Base-by-base conservation (phyloP, 2,113 vertebrate genomes). In the Halcyon senegalensis region DNA sequence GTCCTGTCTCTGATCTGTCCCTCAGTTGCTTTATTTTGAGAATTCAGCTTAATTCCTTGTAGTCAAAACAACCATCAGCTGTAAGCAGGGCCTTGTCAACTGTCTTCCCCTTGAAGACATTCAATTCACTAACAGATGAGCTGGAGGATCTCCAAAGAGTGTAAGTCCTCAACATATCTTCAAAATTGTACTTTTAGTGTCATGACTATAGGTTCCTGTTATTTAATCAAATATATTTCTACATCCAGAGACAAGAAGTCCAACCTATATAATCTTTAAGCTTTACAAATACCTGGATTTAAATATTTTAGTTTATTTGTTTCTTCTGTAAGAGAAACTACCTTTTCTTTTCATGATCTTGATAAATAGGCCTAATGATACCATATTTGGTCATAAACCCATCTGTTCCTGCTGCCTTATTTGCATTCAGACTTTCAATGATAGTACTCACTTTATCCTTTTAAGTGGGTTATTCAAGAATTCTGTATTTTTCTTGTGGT, bases 131-230 rank as follows among this genome's bases (percentile, higher is more conserved):
- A 27, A 30, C 25, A 89, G 63, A 66, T 0, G 2, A 83, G 18
- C 63, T 76, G 13, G 24, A 73, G 31, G 25, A 75, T 10, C 28
- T 81, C 50, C 50, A 55, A 0, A 31, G 33, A 55, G 8, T 10
- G 1, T 15, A 63, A 70, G 18, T 62, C 44, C 28, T 84, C 0
- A 5, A 28, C 0, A 0, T 73, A 28, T 30, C 21, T 83, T 92
- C 85, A 73, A 44, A 76, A 53, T 31, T 27, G 11, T 41, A n/a
- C 10, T 31, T 41, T 9, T 46, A 44, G 59, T 79, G 30, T 17
- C 33, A 15, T 16, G 31, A 28, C 17, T 70, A 0, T 23, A 63
- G 37, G 9, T 41, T 58, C 11, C 72, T 68, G 5, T 25, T 73
- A 3, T 64, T 68, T 68, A 37, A 50, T 53, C n/a, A 73, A 51